Base-by-base conservation (phyloP, 2,888 invertebrate genomes). In the Drosophila imparisetae region DNA sequence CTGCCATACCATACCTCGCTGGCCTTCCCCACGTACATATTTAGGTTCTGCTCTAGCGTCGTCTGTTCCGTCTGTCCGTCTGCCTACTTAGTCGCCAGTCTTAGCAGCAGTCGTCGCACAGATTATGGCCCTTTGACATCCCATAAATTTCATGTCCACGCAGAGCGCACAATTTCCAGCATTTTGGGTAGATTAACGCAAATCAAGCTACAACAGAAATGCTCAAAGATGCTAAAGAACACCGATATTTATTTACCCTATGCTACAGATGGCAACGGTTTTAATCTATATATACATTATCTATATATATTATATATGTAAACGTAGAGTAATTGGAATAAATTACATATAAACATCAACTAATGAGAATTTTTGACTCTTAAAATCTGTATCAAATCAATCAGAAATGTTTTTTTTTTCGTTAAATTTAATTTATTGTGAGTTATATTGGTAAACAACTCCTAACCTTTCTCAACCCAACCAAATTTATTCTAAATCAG, bases 121-220 rank as follows among this genome's bases (percentile, higher is more conserved):
- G 90, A 86, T 90, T 89, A 86, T 81, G 81, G 83, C 87, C 90
- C 90, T 89, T 89, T 89, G 89, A 89, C 89, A 89, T 89, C 87
- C 81, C 86, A 89, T 85, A 87, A 90, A 89, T 89, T 88, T 86
- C 66, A 72, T 78, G 80, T 84, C 74, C 80, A 81, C 70, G 71
- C 74, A 54, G 58, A 74, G 78, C 78, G 74, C 76, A 77, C 45
- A 45, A 18, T 79, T 68, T 81, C 76, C 65, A 78, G 68, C 71
- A 78, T 78, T 71, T 78, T 71, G 74, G 55, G 63, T 66, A 79
- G 70, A 81, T 62, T 81, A 77, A 69, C 74, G 53, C 62, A 52
- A 53, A 65, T 61, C 61, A 62, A 78, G 75, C 74, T 40, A 62
- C 59, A 30, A 15, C 5, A 29, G 18, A 18, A 36, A 38, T 18